Base-by-base conservation (phyloP, 1,140 invertebrate species). In the Drosophila bifasciata region DNA sequence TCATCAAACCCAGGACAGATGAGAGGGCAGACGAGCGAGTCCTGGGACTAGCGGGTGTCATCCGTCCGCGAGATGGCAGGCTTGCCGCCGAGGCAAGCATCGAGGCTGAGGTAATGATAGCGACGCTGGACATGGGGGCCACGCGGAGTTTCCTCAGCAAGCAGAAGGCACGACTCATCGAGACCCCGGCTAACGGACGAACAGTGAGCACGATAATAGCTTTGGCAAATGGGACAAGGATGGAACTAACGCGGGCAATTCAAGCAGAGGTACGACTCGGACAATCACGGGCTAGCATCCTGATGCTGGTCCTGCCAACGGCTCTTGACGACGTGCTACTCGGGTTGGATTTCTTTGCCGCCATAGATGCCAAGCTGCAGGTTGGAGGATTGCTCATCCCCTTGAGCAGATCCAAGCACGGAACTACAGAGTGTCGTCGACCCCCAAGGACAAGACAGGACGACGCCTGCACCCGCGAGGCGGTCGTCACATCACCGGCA, bases 91-190 rank as follows among this genome's bases (percentile, higher is more conserved):
- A 25, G 23, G 23, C 23, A 25, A 7, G 23, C 23, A 25, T 25
- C 23, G 23, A 25, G 23, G 23, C 23, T 25, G 23, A 25, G 23
- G 23, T 25, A 4, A 43, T 43, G 41, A 43, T 19, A 16, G 21
- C 49, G 32, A 55, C 36, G 9, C 19, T 41, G 16, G 52, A 55
- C 15, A 43, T 40, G 17, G 36, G n/a, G 5, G 40, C 52, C 7
- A 55, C 52, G 13, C 15, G 49, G 8, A 39, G 28, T 17, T 51
- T 55, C 11, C 40, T 55, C 17, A 55, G 40, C 36, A 40, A 55
- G 16, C 5, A 11, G 17, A 11, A 16, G 13, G 36, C 40, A 7
- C 19, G 7, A 21, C 8, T 11, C 4, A 17, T 36, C 6, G 9
- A 11, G 13, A 55, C 40, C 6, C 2, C 9, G n/a, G 32, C 39